These are phyloP conservation scores for Cotesia vestalis DNA, from an alignment of 1,140 invertebrate genomes.

Conservation along the genomic window DNA sequence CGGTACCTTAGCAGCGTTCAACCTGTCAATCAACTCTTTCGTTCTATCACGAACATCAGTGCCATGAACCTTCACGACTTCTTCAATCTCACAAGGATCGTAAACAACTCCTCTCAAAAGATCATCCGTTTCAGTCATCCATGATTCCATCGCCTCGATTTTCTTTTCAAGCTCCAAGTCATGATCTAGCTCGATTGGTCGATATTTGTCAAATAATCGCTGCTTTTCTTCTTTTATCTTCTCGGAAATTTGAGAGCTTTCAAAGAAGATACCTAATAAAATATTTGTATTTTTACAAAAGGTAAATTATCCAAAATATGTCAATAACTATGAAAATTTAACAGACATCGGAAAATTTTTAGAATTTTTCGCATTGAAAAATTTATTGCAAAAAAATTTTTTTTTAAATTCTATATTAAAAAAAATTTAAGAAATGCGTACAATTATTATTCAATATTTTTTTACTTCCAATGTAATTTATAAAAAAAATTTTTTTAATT, in stretches of 20 bases:
- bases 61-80: conserved; percentile 53
- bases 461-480: conserved; percentile 9
- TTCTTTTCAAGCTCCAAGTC: conserved; percentile 79
- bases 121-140: conserved; percentile 80
- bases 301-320: neutral
- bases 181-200: conserved; percentile 87
- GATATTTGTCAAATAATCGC: conserved; percentile 75
- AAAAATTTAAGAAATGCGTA: too few species aligned
- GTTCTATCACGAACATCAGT: conserved; percentile 75
- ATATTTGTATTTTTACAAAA: conserved; percentile 28
- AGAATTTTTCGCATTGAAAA: too few species aligned
- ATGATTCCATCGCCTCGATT: conserved; percentile 84
- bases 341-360: too few species aligned
- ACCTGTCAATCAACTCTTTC: conserved; percentile 74
- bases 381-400: too few species aligned
- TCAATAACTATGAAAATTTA: too few species aligned
- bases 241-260: conserved; percentile 74
- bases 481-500: too few species aligned
- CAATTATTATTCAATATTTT: conserved; percentile 12
- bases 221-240: conserved; percentile 69
- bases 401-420: too few species aligned
- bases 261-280: conserved; percentile 76
- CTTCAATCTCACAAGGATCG: conserved; percentile 50
- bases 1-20: conserved; percentile 77
- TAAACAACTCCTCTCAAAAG: conserved; percentile 61